Percentiles rank a stretch among this genome's conserved stretches.
These are phyloP conservation scores for Alosa alosa DNA, from an alignment of 2,113 vertebrate genomes.

Conservation along the genomic window DNA sequence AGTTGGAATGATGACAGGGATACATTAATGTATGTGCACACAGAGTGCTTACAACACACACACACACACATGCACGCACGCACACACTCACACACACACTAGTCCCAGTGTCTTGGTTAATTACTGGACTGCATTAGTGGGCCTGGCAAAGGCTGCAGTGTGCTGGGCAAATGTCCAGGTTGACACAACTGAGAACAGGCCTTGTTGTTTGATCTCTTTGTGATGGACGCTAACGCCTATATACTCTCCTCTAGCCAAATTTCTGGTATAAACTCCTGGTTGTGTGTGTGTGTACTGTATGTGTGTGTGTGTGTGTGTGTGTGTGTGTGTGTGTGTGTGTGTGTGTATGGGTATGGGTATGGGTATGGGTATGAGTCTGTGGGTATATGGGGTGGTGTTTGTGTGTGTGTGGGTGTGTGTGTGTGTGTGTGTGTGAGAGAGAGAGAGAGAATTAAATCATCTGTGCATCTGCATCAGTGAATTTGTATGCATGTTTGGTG, in stretches of 20 bases:
- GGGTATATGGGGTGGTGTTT: not conserved
- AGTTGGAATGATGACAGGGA: not conserved
- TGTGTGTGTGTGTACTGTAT: not conserved
- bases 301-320: not conserved
- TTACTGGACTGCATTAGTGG: slow-evolving; percentile 43
- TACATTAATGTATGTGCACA: not conserved
- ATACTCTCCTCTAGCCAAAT: slow-evolving; percentile 3
- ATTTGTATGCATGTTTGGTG: not conserved
- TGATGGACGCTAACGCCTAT: slow-evolving; percentile 26
- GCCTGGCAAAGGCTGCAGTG: slow-evolving; percentile 42
- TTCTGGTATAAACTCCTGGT: not conserved
- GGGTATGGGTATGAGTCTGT: not conserved
- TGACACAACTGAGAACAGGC: slow-evolving; percentile 34
- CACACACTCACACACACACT: slow-evolving; percentile 11
- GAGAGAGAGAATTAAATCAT: not conserved
- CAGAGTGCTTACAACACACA: not conserved
- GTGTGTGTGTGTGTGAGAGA: not conserved
- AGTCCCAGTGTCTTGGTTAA: slow-evolving; percentile 42
- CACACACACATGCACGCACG: not conserved
- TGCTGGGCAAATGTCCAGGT: slow-evolving; percentile 32
- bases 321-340: not conserved
- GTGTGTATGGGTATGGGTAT: not conserved
- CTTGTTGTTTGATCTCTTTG: slow-evolving; percentile 42
- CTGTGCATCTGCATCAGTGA: not conserved
- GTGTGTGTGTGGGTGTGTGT: not conserved